These are phyloP conservation scores for Cottus gobio DNA, from an alignment of 2,113 vertebrate genomes.

Conservation along the genomic window DNA sequence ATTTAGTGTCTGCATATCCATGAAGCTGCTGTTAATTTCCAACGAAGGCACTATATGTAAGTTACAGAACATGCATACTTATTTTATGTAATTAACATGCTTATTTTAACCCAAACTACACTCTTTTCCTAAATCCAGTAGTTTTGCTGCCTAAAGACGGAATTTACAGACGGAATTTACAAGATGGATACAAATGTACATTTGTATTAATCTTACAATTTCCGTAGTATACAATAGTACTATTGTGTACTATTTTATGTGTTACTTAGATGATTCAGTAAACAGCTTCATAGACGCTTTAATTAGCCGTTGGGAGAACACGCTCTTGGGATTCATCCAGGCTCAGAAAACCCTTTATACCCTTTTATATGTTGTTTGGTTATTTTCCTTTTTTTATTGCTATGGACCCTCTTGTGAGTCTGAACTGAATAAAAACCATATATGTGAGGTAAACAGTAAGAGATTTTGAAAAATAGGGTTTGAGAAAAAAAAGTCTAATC, in stretches of 20 bases:
- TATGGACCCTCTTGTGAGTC: background rate
- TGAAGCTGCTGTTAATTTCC: background rate
- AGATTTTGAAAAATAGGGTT: background rate
- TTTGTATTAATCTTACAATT: no score
- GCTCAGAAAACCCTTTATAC: background rate
- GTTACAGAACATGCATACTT: background rate
- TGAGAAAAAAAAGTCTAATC: constrained; percentile 10
- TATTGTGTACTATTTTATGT: background rate
- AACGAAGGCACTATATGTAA: background rate
- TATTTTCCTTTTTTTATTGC: background rate
- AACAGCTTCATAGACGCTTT: background rate
- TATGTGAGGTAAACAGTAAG: background rate
- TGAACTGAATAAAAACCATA: background rate
- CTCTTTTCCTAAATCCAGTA: no score
- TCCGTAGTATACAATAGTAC: no score
- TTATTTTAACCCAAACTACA: background rate
- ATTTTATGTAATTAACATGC: background rate
- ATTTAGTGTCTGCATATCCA: background rate
- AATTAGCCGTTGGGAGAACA: background rate
- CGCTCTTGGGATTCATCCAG: background rate
- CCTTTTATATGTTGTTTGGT: background rate
- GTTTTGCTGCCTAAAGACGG: no score
- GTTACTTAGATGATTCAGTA: background rate
- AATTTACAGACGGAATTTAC: no score
- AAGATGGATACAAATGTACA: background rate